A percentile compares a stretch with the other conserved stretches of the same genome.
Evolutionary conservation across 2,797 vertebrate species (phyloP).

Genomic region (Steatocranus sp.): DNA sequence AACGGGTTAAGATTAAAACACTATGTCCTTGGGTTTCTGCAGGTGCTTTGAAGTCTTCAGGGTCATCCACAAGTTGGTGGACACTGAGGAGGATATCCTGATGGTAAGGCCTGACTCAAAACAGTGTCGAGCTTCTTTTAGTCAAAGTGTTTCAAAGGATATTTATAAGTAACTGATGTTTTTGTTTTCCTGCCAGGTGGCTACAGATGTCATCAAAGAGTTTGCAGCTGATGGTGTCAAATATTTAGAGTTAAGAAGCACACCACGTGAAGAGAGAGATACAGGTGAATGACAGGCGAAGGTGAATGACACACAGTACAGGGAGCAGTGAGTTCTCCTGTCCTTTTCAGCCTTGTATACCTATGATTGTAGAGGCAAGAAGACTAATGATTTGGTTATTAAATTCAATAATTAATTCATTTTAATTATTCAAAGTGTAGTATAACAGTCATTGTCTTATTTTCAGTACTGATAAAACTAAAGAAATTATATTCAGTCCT

Average conservation of each 20-base stretch:
- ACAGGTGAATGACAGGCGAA: slow-evolving; percentile 73
- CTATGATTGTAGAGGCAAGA: neutral
- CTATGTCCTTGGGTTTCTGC: neutral
- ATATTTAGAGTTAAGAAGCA: slow-evolving; percentile 94
- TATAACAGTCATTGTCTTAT: neutral
- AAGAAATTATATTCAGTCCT: neutral
- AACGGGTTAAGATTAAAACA: neutral
- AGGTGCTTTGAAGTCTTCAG: slow-evolving; percentile 95
- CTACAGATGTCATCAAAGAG: slow-evolving; percentile 91
- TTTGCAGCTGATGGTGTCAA: slow-evolving; percentile 96
- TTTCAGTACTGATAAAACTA: neutral
- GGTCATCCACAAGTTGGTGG: slow-evolving; percentile 91
- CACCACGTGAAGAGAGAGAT: slow-evolving; percentile 83
- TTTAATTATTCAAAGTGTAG: neutral
- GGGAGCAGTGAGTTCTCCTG: neutral
- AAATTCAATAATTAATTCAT: neutral
- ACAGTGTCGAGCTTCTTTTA: neutral
- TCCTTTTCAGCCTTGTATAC: neutral
- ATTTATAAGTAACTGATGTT: neutral
- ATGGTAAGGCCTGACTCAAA: slow-evolving; percentile 74
- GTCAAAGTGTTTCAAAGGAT: neutral
- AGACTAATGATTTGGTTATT: neutral
- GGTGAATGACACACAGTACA: neutral
- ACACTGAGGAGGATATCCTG: slow-evolving; percentile 87
- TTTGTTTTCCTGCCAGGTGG: slow-evolving; percentile 74